Base-by-base conservation (phyloP, 2,113 vertebrate species). In the Pholis gunnellus region DNA sequence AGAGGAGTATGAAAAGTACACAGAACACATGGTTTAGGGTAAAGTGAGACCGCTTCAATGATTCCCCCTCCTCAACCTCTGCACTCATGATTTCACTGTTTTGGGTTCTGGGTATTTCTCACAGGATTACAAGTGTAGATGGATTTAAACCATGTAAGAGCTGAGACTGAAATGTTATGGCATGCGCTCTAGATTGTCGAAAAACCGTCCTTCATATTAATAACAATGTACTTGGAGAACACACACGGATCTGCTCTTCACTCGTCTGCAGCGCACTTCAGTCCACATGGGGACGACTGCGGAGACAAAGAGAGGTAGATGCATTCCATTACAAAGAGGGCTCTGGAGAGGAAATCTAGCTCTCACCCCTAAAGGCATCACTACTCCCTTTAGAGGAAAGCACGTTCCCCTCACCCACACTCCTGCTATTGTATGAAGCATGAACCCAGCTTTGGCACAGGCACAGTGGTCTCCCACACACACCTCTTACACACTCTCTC, bases 241-340 rank as follows among this genome's bases (percentile, higher is more conserved):
- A 64, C 38, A 71, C 79, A 64, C 70, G 59, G 29, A 36, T 60
- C 72, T 38, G 63, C n/a, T 83, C 50, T 48, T 34, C 36, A 46
- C 74, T 79, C 10, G n/a, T 27, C 80, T 48, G 68, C 31, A 38
- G 48, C 14, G 0, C 68, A 48, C 61, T 72, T 69, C 60, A 48
- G 60, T 67, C 69, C 64, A 67, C 48, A 59, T 6, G 42, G 64
- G 54, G 63, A 80, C 46, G 66, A 22, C 48, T 42, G 50, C n/a
- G 0, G 38, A 75, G 65, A 80, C 77, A 80, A 79, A 87, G 63
- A 79, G 75, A 80, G 27, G 78, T 68, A 75, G 83, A 88, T 84
- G 92, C 82, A 85, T 92, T 90, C 83, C 88, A 87, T 94, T 87
- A 88, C 82, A 92, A 89, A 90, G 36, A 54, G 44, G 72, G 50